Evolutionary conservation across 2,888 invertebrate species (phyloP).

Genomic region (Sinopyrophorus schimmeli): DNA sequence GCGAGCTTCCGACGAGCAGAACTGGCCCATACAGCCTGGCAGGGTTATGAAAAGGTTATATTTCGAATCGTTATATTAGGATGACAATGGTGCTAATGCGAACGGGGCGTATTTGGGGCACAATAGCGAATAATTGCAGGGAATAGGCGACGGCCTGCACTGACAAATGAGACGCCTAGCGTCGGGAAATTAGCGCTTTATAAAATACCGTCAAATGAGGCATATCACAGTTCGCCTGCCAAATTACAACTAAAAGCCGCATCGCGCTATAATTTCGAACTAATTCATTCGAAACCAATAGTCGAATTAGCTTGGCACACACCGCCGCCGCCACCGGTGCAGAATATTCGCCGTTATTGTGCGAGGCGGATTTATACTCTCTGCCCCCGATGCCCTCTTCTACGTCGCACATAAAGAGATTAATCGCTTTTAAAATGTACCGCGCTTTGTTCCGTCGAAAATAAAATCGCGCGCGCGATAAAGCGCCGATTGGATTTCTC

Average conservation of each 20-base stretch:
- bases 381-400: conserved; percentile 31
- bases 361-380: conserved; percentile 34
- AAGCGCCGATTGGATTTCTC: conserved; percentile 44
- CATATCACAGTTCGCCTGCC: conserved; percentile 34
- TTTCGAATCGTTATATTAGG: conserved; percentile 27
- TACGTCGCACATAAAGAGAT: conserved; percentile 35
- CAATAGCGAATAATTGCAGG: conserved; percentile 49
- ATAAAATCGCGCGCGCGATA: conserved; percentile 36
- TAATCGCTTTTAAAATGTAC: conserved; percentile 37
- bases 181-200: conserved; percentile 42
- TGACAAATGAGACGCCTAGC: conserved; percentile 42
- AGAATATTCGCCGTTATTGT: conserved; percentile 23
- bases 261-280: conserved; percentile 29
- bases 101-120: conserved; percentile 41
- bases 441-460: conserved; percentile 30
- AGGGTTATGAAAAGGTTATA: no score
- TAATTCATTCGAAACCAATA: conserved; percentile 32
- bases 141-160: conserved; percentile 42
- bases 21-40: no score
- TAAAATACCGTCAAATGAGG: conserved; percentile 40
- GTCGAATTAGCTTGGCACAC: conserved; percentile 22
- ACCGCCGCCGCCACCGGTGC: not conserved
- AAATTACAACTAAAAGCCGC: conserved; percentile 36
- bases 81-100: conserved; percentile 47
- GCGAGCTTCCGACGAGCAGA: no score